These are phyloP conservation scores for Eulemur rubriventer DNA, from an alignment of 2,797 vertebrate genomes.

Conservation along the genomic window DNA sequence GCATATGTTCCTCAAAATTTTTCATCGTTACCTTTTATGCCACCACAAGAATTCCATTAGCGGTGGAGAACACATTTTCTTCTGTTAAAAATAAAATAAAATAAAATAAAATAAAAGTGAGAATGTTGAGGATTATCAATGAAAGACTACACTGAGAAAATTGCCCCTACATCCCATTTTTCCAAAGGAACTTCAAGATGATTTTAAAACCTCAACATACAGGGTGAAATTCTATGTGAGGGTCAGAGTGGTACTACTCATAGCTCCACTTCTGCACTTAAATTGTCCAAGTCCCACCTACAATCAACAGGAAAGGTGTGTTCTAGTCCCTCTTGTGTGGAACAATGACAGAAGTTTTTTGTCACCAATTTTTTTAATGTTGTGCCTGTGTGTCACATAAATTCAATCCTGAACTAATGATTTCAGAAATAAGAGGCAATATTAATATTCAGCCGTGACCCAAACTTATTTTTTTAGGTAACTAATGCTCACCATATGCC, in stretches of 20 bases:
- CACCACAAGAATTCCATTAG: not conserved
- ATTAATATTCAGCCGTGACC: constrained; percentile 50
- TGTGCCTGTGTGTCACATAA: not conserved
- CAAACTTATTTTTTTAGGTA: not conserved
- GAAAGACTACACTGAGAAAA: not conserved
- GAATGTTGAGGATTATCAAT: not conserved
- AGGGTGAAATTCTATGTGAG: not conserved
- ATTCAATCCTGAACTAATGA: constrained; percentile 34
- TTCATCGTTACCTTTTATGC: not conserved
- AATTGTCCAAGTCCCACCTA: not conserved
- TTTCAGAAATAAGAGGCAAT: constrained; percentile 41
- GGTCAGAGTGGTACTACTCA: not conserved
- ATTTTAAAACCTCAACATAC: not conserved
- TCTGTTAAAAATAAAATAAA: not conserved
- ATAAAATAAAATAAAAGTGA: not conserved
- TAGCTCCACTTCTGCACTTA: not conserved
- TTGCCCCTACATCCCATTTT: not conserved
- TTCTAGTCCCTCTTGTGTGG: not conserved
- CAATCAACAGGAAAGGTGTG: not conserved
- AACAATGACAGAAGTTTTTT: not conserved
- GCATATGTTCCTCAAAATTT: not conserved
- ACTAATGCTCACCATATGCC: constrained; percentile 70
- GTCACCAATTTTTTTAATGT: not conserved
- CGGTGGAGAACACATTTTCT: not conserved
- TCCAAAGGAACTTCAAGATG: not conserved